These are phyloP conservation scores for Lophura nycthemera DNA, from an alignment of 2,113 vertebrate genomes.

Conservation along the genomic window DNA sequence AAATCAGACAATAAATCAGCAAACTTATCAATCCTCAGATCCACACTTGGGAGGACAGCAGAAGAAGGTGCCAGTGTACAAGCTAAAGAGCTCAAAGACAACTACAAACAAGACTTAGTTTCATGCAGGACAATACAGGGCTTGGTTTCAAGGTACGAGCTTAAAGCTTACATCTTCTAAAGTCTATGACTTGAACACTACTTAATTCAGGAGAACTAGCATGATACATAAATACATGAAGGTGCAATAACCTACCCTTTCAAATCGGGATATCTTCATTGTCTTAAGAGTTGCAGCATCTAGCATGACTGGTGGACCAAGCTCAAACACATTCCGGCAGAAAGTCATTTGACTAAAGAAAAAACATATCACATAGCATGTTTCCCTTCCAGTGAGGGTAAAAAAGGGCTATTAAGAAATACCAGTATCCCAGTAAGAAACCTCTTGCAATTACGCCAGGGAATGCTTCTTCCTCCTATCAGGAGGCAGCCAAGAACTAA, in stretches of 20 bases:
- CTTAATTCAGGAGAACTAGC: not conserved
- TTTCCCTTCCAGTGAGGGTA: not conserved
- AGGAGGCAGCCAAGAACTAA: not conserved
- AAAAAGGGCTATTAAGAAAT: not conserved
- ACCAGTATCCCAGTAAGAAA: not conserved
- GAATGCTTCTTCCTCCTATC: not conserved
- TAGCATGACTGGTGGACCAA: conserved; percentile 92
- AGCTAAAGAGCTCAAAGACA: accelerated
- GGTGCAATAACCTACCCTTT: conserved; percentile 85
- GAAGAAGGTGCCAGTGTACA: not conserved
- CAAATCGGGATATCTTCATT: conserved; percentile 95
- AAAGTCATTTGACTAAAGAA: conserved; percentile 91
- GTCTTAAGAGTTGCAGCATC: conserved; percentile 92
- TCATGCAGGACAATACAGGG: not conserved
- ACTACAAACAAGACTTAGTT: not conserved
- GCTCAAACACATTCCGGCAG: conserved; percentile 96
- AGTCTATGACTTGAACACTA: not conserved
- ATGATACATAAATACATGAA: not conserved
- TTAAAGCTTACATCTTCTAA: not conserved
- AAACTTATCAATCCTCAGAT: not conserved
- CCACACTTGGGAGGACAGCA: not conserved
- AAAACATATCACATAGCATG: not conserved
- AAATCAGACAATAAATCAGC: not conserved
- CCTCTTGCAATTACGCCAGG: not conserved
- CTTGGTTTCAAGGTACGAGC: not conserved